Percentiles rank a stretch among this genome's conserved stretches.
Conservation (phyloP, 2,797 vertebrate species). For the Sebastes matsubarae region DNA sequence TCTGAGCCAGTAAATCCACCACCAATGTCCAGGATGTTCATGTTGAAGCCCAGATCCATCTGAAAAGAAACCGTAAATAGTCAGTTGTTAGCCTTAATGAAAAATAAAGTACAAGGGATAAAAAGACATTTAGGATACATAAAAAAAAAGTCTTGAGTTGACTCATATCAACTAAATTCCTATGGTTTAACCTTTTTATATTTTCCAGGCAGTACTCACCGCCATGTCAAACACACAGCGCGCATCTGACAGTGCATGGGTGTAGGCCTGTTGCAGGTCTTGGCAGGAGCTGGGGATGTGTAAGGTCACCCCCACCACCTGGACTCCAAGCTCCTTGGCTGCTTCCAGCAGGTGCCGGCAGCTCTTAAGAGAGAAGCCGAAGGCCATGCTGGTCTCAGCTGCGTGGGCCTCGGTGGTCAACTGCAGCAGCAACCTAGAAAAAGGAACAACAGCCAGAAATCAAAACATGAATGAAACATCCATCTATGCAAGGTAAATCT, state of each 20-base stretch:
- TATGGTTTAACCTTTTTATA: not conserved
- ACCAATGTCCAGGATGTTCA: constrained; percentile 95
- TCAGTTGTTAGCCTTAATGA: not conserved
- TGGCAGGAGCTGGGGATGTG: constrained; percentile 91
- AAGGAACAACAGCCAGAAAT: not conserved
- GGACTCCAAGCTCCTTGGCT: constrained; percentile 91
- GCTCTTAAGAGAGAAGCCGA: constrained; percentile 95
- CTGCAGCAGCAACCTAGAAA: constrained; percentile 94
- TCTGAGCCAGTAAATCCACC: constrained; percentile 93
- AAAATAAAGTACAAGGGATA: not conserved
- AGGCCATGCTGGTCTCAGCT: constrained; percentile 94
- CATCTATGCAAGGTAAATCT: not conserved
- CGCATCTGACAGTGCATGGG: constrained; percentile 93
- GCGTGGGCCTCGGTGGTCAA: constrained; percentile 92
- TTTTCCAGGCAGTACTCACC: constrained; percentile 80
- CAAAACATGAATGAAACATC: not conserved
- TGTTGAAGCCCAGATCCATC: constrained; percentile 92
- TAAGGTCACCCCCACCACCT: constrained; percentile 94
- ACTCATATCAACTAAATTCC: not conserved
- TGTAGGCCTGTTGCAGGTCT: constrained; percentile 90
- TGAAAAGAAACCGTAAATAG: constrained; percentile 23
- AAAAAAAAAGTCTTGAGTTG: not conserved
- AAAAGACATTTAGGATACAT: not conserved
- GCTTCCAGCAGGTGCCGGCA: constrained; percentile 95
- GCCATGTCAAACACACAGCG: constrained; percentile 98